A percentile compares a stretch with the other conserved stretches of the same genome.
phyloP scores from a whole-genome alignment of 2,797 vertebrate genomes.

The Halcyon leucocephala region DNA sequence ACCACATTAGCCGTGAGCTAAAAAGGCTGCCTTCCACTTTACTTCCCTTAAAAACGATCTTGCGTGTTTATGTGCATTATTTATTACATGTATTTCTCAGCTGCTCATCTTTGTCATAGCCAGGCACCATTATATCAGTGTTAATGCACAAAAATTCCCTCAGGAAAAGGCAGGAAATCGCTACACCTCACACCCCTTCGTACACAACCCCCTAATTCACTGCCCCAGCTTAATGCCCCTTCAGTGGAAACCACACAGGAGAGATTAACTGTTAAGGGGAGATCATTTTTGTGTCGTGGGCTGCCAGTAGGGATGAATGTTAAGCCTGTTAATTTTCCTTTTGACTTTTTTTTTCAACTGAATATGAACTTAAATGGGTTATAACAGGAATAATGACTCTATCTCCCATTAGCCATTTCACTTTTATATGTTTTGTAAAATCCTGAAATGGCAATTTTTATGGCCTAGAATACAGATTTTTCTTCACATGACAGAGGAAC shows the following conservation, averaged over 20 bases:
- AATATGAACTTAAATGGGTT: conserved; percentile 42
- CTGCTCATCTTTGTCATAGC: conserved; percentile 64
- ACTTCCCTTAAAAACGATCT: conserved; percentile 50
- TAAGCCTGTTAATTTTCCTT: conserved; percentile 31
- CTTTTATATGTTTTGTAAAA: conserved; percentile 38
- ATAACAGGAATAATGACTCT: conserved; percentile 29
- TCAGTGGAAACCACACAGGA: neutral
- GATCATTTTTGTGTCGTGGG: neutral
- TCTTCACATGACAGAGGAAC: neutral
- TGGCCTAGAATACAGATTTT: conserved; percentile 15
- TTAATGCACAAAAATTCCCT: conserved; percentile 63
- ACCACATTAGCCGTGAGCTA: conserved; percentile 28
- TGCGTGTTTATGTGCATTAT: conserved; percentile 66
- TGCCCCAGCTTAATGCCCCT: conserved; percentile 1
- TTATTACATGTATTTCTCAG: conserved; percentile 68
- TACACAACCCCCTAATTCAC: neutral
- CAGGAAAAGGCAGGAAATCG: conserved; percentile 31
- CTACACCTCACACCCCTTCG: neutral
- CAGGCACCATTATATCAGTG: conserved; percentile 54
- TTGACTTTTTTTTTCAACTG: neutral
- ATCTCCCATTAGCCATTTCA: conserved; percentile 18
- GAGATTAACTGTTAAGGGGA: neutral
- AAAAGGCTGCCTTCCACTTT: conserved; percentile 54
- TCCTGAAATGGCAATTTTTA: conserved; percentile 36
- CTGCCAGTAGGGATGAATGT: neutral